These are phyloP conservation scores for Podocnemis expansa DNA, from an alignment of 2,113 vertebrate species.

Conservation along the genomic window DNA sequence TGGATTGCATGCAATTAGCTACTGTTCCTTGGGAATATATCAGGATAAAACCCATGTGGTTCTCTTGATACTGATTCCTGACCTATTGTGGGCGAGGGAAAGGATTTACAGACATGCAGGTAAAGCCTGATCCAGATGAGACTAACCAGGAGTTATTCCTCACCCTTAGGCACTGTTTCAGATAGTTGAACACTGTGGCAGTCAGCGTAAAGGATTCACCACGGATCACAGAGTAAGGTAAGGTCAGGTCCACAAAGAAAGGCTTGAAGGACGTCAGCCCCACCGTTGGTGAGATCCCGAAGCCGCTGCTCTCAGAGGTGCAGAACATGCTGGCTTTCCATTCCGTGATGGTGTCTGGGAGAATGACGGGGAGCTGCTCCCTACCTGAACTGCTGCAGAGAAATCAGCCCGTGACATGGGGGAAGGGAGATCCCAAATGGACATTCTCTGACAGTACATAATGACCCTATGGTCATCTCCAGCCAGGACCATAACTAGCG, in stretches of 20 bases:
- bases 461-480: neutral
- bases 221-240: slow-evolving; percentile 80
- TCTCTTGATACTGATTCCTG: neutral
- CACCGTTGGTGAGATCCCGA: slow-evolving; percentile 75
- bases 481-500: no score
- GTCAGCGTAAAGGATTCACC: slow-evolving; percentile 80
- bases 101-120: neutral
- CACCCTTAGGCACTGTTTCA: slow-evolving; percentile 50
- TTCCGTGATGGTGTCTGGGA: slow-evolving; percentile 83
- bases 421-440: neutral
- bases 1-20: neutral
- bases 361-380: slow-evolving; percentile 35
- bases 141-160: neutral
- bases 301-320: slow-evolving; percentile 72
- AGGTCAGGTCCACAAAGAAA: slow-evolving; percentile 80
- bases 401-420: neutral
- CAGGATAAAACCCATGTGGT: neutral
- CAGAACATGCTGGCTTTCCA: slow-evolving; percentile 83
- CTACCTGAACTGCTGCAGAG: slow-evolving; percentile 22
- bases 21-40: neutral
- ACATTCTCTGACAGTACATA: neutral
- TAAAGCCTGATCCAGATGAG: neutral
- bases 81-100: neutral
- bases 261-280: slow-evolving; percentile 79
- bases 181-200: slow-evolving; percentile 81